Evolutionary conservation across 2,113 vertebrate genomes (phyloP).

Genomic region (Varanus komodoensis): DNA sequence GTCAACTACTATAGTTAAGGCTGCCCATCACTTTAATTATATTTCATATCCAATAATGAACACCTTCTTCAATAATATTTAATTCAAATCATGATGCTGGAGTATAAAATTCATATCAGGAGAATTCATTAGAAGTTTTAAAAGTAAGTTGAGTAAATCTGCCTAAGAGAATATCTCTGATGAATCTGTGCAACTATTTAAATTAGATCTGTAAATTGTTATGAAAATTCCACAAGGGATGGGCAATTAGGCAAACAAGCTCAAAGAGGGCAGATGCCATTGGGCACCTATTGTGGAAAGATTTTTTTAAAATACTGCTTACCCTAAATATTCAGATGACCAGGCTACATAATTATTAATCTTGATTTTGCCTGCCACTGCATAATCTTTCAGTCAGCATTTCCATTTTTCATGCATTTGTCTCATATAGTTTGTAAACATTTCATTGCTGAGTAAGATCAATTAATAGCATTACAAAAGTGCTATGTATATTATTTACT

Average conservation of each 20-base stretch:
- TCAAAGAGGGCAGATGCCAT: conserved; percentile 71
- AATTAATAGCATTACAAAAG: background rate
- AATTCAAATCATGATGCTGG: conserved; percentile 76
- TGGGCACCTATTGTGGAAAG: conserved; percentile 58
- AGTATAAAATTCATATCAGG: conserved; percentile 76
- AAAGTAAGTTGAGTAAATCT: conserved; percentile 78
- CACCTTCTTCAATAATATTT: conserved; percentile 78
- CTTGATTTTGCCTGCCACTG: background rate
- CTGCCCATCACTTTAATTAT: conserved; percentile 74
- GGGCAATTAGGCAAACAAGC: conserved; percentile 74
- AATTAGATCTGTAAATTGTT: conserved; percentile 80
- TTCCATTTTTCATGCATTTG: conserved; percentile 30
- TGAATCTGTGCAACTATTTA: conserved; percentile 79
- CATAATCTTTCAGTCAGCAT: background rate
- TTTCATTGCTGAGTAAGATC: conserved; percentile 21
- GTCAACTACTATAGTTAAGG: conserved; percentile 54
- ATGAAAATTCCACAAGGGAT: conserved; percentile 75
- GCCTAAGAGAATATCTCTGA: conserved; percentile 78
- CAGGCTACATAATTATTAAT: background rate
- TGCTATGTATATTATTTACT: background rate
- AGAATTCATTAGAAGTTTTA: conserved; percentile 81
- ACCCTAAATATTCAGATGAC: conserved; percentile 47
- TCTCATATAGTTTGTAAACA: background rate
- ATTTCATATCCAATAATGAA: conserved; percentile 77
- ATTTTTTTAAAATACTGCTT: conserved; percentile 65